Percentiles rank a stretch among this genome's conserved stretches.
Evolutionary conservation across 2,888 invertebrate species (phyloP).

Genomic region (Sphecodes monilicornis): DNA sequence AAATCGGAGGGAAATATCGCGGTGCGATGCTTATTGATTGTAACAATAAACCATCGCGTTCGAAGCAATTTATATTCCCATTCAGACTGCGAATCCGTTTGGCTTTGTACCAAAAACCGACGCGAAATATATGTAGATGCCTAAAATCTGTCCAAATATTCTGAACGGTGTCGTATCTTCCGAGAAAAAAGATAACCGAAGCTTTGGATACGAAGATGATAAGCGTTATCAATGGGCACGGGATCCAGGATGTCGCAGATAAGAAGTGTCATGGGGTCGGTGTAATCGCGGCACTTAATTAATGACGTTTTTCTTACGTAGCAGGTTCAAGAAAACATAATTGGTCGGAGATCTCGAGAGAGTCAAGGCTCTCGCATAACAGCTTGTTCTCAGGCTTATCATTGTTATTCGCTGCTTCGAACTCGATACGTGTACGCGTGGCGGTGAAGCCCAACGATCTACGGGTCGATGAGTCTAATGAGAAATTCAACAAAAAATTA

Average conservation of each 20-base stretch:
- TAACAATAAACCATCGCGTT: not conserved
- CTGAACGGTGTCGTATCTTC: not conserved
- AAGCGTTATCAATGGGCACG: conserved; percentile 41
- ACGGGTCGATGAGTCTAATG: not conserved
- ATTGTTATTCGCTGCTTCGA: not conserved
- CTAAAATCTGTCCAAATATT: not conserved
- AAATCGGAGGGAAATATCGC: not conserved
- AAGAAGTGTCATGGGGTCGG: conserved; percentile 45
- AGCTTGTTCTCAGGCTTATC: not conserved
- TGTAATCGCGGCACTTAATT: conserved; percentile 47
- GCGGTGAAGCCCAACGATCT: not conserved
- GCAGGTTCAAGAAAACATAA: conserved; percentile 1
- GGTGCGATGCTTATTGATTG: not conserved
- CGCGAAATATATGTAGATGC: not conserved
- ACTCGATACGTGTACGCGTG: not conserved
- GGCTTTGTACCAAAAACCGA: not conserved
- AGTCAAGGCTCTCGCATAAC: not conserved
- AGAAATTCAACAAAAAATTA: not conserved
- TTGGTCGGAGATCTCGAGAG: not conserved
- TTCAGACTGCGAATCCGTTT: conserved; percentile 1
- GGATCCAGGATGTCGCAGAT: conserved; percentile 40
- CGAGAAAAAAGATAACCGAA: not conserved
- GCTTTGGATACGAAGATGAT: conserved; percentile 15
- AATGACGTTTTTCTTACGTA: conserved; percentile 31
- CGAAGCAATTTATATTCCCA: not conserved